Percentiles rank a stretch among this genome's conserved stretches.
Evolutionary conservation across 1,140 invertebrate genomes (phyloP).

Genomic region (Teleopsis dalmanni): DNA sequence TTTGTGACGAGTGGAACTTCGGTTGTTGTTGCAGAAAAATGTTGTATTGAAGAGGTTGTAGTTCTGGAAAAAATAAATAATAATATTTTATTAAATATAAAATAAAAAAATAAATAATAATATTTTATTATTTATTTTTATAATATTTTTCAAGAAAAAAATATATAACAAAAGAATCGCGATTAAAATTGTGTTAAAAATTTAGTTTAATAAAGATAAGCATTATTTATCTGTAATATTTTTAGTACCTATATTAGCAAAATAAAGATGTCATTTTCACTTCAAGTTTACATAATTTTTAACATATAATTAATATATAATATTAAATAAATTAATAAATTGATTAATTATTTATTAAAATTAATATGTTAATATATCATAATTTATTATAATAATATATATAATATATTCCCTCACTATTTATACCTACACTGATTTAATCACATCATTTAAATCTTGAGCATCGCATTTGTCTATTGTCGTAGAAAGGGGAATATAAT

Average conservation of each 20-base stretch:
- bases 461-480: conserved; percentile 54
- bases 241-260: no score
- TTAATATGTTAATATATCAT: no score
- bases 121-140: background rate
- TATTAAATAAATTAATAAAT: no score
- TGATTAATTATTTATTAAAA: no score
- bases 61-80: background rate
- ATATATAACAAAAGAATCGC: background rate
- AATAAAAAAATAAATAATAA: background rate
- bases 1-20: conserved; percentile 19
- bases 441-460: conserved; percentile 21
- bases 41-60: background rate
- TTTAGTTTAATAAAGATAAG: no score
- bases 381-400: no score
- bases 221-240: no score
- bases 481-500: conserved; percentile 48
- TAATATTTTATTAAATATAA: background rate
- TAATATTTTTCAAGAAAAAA: background rate
- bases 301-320: no score
- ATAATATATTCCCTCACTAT: no score
- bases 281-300: no score
- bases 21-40: background rate
- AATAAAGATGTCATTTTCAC: no score
- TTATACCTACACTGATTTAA: conserved; percentile 23
- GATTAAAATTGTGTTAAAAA: no score